Conservation (phyloP, 2,888 invertebrate genomes). For the Drosophila flavopinicola region DNA sequence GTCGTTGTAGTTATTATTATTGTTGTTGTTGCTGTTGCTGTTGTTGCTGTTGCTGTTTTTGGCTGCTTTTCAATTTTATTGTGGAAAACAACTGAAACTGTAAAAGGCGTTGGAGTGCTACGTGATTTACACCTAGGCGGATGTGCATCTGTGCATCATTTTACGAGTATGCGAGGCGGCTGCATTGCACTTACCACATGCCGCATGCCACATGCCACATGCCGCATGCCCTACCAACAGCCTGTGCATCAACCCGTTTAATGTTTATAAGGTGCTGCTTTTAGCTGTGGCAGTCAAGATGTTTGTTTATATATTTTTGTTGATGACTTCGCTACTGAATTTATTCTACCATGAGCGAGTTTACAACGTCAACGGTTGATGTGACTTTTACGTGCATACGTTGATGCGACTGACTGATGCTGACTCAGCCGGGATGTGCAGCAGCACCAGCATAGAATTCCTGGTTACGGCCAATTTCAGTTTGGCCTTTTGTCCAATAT, state of each 20-base stretch:
- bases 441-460: too few relatives aligned
- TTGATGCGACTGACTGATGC: slow-evolving; percentile 52
- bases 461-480: slow-evolving; percentile 43
- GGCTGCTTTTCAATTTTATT: slow-evolving; percentile 78
- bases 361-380: slow-evolving; percentile 59
- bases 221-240: slow-evolving; percentile 22
- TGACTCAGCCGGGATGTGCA: too few relatives aligned
- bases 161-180: slow-evolving; percentile 44
- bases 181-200: slow-evolving; percentile 36
- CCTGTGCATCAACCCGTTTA: slow-evolving; percentile 46
- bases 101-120: slow-evolving; percentile 76
- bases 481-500: background rate
- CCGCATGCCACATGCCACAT: slow-evolving; percentile 32
- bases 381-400: slow-evolving; percentile 71
- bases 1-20: slow-evolving; percentile 42
- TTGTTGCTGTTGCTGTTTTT: slow-evolving; percentile 35
- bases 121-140: slow-evolving; percentile 76
- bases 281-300: slow-evolving; percentile 70
- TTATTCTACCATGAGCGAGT: slow-evolving; percentile 47
- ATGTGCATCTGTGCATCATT: slow-evolving; percentile 67
- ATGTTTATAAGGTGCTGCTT: slow-evolving; percentile 79
- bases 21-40: slow-evolving; percentile 25
- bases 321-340: slow-evolving; percentile 58
- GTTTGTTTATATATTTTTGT: slow-evolving; percentile 65
- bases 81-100: slow-evolving; percentile 73